Evolutionary conservation across 2,113 vertebrate genomes (phyloP).

Genomic region (Heterotis niloticus): DNA sequence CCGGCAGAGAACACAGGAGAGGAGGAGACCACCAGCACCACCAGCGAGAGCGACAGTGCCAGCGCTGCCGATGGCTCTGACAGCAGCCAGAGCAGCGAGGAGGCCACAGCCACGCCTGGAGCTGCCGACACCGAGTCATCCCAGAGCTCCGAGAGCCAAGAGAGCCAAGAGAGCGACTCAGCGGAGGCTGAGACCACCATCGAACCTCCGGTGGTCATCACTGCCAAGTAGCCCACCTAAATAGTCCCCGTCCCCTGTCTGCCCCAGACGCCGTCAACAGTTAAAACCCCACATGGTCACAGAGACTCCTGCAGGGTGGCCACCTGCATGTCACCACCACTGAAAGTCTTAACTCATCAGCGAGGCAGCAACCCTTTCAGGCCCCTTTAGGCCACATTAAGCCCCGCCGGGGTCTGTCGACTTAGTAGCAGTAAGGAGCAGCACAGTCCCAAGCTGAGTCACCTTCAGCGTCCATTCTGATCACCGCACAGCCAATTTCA

Average conservation of each 20-base stretch:
- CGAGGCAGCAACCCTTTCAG: not conserved
- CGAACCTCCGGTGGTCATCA: constrained; percentile 48
- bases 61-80: constrained; percentile 55
- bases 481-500: constrained; percentile 43
- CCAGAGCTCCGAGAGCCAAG: constrained; percentile 25
- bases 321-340: constrained; percentile 15
- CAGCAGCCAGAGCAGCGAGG: constrained; percentile 62
- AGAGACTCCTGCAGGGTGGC: constrained; percentile 25
- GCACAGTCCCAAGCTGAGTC: constrained; percentile 19
- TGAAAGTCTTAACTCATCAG: not conserved
- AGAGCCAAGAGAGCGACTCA: constrained; percentile 42
- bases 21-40: constrained; percentile 42
- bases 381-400: not conserved
- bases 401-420: constrained; percentile 29
- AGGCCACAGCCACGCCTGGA: constrained; percentile 53
- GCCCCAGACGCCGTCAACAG: constrained; percentile 26
- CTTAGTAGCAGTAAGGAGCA: constrained; percentile 36
- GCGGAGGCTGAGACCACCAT: constrained; percentile 45
- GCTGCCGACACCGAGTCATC: constrained; percentile 53
- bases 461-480: not conserved
- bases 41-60: constrained; percentile 40
- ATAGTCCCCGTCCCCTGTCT: not conserved
- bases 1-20: not conserved
- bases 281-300: constrained; percentile 28
- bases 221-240: constrained; percentile 54